Evolutionary conservation across 1,140 invertebrate species (phyloP).

Genomic region (Drosophila parabipectinata): DNA sequence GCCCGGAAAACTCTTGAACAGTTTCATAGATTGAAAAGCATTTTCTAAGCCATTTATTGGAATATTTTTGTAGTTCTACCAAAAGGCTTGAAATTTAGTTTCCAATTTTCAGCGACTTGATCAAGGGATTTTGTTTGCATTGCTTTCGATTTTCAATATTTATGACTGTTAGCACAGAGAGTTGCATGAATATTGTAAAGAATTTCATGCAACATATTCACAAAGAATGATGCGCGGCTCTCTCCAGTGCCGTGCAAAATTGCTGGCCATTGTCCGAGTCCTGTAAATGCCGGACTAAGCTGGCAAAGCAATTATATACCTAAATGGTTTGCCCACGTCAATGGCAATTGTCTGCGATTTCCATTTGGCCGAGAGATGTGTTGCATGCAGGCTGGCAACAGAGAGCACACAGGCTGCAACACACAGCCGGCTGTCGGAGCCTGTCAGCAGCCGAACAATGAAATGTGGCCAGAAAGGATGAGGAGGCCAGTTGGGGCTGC

Average conservation of each 20-base stretch:
- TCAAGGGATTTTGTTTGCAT: background rate
- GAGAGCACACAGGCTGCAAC: slow-evolving; percentile 1
- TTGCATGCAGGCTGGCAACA: slow-evolving; percentile 26
- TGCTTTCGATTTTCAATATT: background rate
- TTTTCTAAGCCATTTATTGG: background rate
- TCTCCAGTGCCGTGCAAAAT: slow-evolving; percentile 16
- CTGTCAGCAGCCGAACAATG: slow-evolving; percentile 31
- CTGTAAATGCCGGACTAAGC: slow-evolving; percentile 54
- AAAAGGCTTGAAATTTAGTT: slow-evolving; percentile 2
- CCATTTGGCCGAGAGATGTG: slow-evolving; percentile 43
- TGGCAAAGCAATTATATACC: slow-evolving; percentile 74
- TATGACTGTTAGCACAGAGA: background rate
- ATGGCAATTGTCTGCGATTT: slow-evolving; percentile 54
- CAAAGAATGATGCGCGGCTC: slow-evolving; percentile 3
- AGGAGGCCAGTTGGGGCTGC: slow-evolving; percentile 32
- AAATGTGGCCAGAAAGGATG: slow-evolving; percentile 6
- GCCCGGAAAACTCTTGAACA: slow-evolving; percentile 4
- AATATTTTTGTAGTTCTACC: background rate
- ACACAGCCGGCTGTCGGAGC: slow-evolving; percentile 5
- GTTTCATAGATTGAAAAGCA: background rate
- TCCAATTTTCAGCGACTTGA: background rate
- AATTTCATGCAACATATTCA: slow-evolving; percentile 30
- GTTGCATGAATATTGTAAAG: slow-evolving; percentile 11
- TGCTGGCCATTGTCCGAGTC: slow-evolving; percentile 45
- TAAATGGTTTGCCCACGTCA: slow-evolving; percentile 56